Percentiles rank a stretch among this genome's conserved stretches.
These are phyloP conservation scores for Iphiclides podalirius DNA, from an alignment of 2,888 invertebrate species.

Conservation along the genomic window DNA sequence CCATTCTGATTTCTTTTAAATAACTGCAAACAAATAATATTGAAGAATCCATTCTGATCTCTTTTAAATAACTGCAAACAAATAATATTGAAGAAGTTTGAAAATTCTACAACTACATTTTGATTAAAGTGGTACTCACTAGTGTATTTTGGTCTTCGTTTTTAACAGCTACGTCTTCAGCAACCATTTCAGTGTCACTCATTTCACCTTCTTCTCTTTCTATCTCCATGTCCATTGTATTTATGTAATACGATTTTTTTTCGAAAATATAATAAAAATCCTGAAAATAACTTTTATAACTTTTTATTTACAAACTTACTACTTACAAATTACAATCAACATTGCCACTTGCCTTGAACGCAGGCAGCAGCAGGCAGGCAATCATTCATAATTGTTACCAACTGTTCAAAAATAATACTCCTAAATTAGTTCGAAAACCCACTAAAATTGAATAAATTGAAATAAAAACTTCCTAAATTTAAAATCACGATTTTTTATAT, in stretches of 20 bases:
- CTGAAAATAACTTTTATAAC: not conserved
- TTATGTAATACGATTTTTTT: not conserved
- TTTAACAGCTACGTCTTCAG: conserved; percentile 45
- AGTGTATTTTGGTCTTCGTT: conserved; percentile 42
- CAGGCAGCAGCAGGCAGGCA: not conserved
- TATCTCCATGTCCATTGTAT: conserved; percentile 36
- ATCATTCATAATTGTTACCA: too few species aligned
- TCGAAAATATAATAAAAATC: not conserved
- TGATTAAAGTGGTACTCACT: conserved; percentile 37
- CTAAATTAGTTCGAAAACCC: too few species aligned
- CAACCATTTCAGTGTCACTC: conserved; percentile 66
- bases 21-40: conserved; percentile 39
- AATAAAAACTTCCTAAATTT: too few species aligned
- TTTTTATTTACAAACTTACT: too few species aligned
- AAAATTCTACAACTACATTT: not conserved
- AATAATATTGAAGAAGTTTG: conserved; percentile 33
- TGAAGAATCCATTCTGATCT: conserved; percentile 54
- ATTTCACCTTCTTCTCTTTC: conserved; percentile 75
- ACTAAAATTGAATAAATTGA: too few species aligned
- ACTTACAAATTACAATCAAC: not conserved
- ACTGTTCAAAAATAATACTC: too few species aligned
- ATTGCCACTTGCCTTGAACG: not conserved
- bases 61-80: conserved; percentile 53
- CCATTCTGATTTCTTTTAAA: conserved; percentile 60
- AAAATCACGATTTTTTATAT: too few species aligned